Base-by-base conservation (phyloP, 2,888 invertebrate genomes). In the Agonum fuliginosum region DNA sequence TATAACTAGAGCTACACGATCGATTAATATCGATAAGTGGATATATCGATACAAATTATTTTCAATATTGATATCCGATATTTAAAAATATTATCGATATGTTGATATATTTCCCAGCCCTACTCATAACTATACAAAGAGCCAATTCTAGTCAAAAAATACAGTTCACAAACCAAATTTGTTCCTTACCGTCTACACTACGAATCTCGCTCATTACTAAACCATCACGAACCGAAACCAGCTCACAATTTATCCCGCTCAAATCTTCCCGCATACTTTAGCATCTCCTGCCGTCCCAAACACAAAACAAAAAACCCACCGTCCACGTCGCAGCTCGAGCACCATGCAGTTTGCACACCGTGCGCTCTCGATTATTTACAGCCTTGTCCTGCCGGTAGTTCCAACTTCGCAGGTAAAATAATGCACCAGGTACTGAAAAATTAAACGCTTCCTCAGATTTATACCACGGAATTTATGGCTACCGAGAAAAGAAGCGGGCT, bases 361-460 rank as follows among this genome's bases (percentile, higher is more conserved):
- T 27, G 30, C 10, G 58, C 58, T 27, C 58, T 30, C 14, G 14
- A 62, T 62, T 62, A 62, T 62, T 62, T 62, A 62, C 30, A 30
- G 30, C 17, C 19, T 34, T 62, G 58, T 62, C 58, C 27, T 62
- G 58, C 58, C 58, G 58, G 58, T 62, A 62, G 58, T 62, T 10
- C 58, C 58, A 27, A 62, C 58, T 62, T 30, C 58, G 4, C 58
- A 27, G 27, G 17, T 27, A 30, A 17, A 62, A 27, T 62, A 27
- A 62, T 54, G 54, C 54, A 54, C 54, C 8, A n/a, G 54, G 22
- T 54, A 54, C 58, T 62, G 58, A 62, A 62, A 62, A 62, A 62
- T 62, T 62, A 62, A 62, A 27, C 30, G 58, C 58, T 62, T 62
- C 46, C 8, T 37, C 17, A 46, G 46, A 46, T 46, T 46, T 46